These are phyloP conservation scores for Drosophila lacertosa DNA, from an alignment of 1,140 invertebrate species.

Conservation along the genomic window DNA sequence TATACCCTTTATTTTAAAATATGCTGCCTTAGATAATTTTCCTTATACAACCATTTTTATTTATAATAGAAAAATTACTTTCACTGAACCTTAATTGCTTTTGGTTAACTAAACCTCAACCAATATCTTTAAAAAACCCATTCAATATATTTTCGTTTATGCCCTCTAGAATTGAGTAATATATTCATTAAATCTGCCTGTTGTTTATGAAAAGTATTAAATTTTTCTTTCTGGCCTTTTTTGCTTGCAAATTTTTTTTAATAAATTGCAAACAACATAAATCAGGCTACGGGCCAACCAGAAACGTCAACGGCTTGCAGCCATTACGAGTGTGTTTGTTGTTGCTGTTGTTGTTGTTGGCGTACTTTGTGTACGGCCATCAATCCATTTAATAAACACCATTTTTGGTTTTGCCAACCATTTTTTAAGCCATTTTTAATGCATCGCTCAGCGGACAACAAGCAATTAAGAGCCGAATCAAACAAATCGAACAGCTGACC, in stretches of 20 bases:
- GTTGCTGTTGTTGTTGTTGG: conserved; percentile 33
- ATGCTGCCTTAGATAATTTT: too few species aligned
- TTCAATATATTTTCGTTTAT: background rate
- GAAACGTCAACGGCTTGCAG: conserved; percentile 49
- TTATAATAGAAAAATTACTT: background rate
- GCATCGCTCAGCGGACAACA: conserved; percentile 41
- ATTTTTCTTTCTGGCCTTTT: conserved; percentile 32
- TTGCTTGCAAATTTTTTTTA: conserved; percentile 43
- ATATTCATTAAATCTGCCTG: conserved; percentile 11
- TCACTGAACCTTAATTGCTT: background rate
- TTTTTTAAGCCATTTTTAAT: conserved; percentile 79
- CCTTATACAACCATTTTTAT: too few species aligned
- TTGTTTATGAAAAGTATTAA: conserved; percentile 55
- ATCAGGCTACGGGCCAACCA: conserved; percentile 51
- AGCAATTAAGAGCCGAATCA: conserved; percentile 74
- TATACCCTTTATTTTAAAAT: too few species aligned
- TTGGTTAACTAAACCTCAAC: too few species aligned
- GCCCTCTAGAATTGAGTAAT: background rate
- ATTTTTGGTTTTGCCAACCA: conserved; percentile 76
- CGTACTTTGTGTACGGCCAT: conserved; percentile 38
- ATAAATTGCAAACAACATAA: conserved; percentile 76
- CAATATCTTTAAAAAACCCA: background rate
- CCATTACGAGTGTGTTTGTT: conserved; percentile 41
- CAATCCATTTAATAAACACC: conserved; percentile 80
- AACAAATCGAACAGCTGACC: conserved; percentile 75